phyloP scores from a whole-genome alignment of 2,888 invertebrate species.

The Phanerotoma sp. region DNA sequence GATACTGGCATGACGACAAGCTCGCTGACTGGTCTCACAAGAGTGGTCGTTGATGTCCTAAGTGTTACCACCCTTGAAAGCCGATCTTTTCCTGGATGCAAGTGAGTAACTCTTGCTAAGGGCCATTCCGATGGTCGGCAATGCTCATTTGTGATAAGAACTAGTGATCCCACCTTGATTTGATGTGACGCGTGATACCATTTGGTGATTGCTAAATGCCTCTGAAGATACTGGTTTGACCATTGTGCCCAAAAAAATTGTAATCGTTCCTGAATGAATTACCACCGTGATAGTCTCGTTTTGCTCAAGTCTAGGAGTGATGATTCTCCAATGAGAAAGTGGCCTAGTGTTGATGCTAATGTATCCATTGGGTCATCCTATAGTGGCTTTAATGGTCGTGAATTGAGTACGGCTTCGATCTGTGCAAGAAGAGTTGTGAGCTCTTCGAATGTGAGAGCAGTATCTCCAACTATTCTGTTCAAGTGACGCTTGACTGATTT shows the following conservation, averaged over 20 bases:
- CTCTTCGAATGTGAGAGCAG: slow-evolving; percentile 16
- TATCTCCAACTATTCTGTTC: not conserved
- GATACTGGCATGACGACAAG: slow-evolving; percentile 18
- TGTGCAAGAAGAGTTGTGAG: too few relatives aligned
- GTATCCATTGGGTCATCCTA: slow-evolving; percentile 2
- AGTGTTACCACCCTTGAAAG: slow-evolving; percentile 32
- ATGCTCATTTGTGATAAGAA: slow-evolving; percentile 30
- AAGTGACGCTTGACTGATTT: too few relatives aligned
- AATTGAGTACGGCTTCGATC: too few relatives aligned
- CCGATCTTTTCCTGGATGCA: slow-evolving; percentile 35
- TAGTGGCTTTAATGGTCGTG: too few relatives aligned
- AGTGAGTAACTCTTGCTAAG: too few relatives aligned
- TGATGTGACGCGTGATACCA: slow-evolving; percentile 15
- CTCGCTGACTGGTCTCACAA: slow-evolving; percentile 30
- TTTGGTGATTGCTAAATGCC: slow-evolving; percentile 7
- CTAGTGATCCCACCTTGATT: slow-evolving; percentile 12
- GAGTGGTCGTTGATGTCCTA: slow-evolving; percentile 26
- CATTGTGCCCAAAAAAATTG: too few relatives aligned
- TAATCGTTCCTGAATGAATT: slow-evolving; percentile 7
- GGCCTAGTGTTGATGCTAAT: not conserved
- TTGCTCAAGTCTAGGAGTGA: slow-evolving; percentile 24
- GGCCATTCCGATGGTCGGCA: slow-evolving; percentile 32
- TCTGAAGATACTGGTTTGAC: too few relatives aligned
- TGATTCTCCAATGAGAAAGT: slow-evolving; percentile 1
- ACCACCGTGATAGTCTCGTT: slow-evolving; percentile 23